Percentiles rank a stretch among this genome's conserved stretches.
These are phyloP conservation scores for Chiroxiphia lanceolata DNA, from an alignment of 2,797 vertebrate species.

Conservation along the genomic window DNA sequence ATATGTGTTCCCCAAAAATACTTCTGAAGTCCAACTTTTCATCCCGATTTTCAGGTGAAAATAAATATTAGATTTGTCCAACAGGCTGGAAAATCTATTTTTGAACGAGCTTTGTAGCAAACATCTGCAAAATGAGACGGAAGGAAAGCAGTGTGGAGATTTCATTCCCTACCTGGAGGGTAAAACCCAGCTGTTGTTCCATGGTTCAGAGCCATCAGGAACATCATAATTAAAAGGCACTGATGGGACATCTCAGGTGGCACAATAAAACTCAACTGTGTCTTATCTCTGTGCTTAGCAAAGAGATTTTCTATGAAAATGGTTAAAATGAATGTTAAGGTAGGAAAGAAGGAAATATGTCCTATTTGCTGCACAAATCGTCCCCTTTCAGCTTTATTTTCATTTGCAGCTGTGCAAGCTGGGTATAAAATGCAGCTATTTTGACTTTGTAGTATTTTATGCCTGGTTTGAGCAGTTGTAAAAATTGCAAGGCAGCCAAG, in stretches of 20 bases:
- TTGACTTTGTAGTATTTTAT: slow-evolving; percentile 9
- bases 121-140: neutral
- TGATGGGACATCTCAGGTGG: neutral
- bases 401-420: neutral
- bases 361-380: neutral
- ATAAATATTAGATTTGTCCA: neutral
- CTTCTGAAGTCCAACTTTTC: neutral
- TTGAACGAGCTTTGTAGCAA: neutral
- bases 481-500: neutral
- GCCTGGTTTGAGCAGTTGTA: neutral
- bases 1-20: neutral
- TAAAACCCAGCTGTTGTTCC: neutral
- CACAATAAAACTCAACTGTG: neutral
- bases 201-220: neutral
- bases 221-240: neutral
- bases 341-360: neutral
- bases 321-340: neutral
- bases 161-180: neutral
- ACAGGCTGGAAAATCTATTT: neutral
- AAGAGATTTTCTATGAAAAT: neutral
- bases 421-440: neutral
- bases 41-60: neutral
- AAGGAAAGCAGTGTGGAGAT: neutral
- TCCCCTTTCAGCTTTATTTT: neutral
- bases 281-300: neutral